phyloP scores from a whole-genome alignment of 2,888 invertebrate species.

The Drosophila anomalipes region DNA sequence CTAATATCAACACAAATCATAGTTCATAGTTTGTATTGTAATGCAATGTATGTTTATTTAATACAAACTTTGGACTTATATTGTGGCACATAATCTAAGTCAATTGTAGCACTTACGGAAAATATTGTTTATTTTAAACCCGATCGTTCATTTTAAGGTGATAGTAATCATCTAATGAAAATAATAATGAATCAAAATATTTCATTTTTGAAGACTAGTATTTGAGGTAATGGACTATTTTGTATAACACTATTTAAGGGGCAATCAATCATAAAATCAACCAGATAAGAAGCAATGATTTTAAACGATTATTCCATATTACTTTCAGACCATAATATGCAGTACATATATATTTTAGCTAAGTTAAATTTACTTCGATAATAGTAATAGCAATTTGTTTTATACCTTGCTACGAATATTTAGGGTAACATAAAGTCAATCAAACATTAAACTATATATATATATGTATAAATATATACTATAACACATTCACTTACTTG shows the following conservation, averaged over 20 bases:
- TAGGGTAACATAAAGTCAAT: conserved; percentile 2
- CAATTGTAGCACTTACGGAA: background rate
- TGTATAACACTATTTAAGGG: background rate
- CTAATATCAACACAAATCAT: background rate
- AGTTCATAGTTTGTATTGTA: background rate
- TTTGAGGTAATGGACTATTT: background rate
- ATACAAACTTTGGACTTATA: background rate
- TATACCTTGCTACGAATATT: background rate
- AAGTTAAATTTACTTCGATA: background rate
- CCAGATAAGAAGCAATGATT: background rate
- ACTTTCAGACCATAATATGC: background rate
- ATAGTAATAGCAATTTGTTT: background rate
- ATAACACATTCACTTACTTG: conserved; percentile 23
- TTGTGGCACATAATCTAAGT: background rate
- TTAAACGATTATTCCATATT: background rate
- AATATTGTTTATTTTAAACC: background rate
- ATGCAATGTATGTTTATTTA: background rate
- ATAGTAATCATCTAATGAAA: background rate
- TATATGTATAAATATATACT: too few species aligned
- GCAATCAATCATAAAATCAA: background rate
- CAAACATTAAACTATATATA: background rate
- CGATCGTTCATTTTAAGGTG: background rate
- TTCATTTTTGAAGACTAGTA: background rate
- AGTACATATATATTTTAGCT: background rate
- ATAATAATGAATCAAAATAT: background rate